Conservation (phyloP, 2,113 vertebrate species). For the Peromyscus maniculatus region DNA sequence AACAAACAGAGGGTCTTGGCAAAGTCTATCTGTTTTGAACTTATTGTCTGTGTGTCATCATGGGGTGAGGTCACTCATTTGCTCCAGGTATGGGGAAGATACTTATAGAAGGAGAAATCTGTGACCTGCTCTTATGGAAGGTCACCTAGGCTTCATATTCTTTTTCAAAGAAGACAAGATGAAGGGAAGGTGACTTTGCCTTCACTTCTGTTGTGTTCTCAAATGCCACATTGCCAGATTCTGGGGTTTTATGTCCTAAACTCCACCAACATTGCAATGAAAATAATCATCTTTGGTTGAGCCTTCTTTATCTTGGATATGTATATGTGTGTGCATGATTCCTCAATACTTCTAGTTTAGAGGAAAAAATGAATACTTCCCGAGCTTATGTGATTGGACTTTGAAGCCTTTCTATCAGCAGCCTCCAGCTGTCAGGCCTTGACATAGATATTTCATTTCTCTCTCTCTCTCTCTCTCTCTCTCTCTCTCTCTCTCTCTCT, state of each 20-base stretch:
- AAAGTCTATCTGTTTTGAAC: too few relatives aligned
- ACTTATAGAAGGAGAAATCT: neutral
- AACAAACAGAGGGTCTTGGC: accelerated
- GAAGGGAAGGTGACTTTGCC: neutral
- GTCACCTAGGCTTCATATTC: neutral
- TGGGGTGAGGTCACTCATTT: neutral
- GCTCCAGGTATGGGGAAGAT: neutral
- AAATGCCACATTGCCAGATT: neutral
- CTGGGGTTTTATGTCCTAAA: neutral
- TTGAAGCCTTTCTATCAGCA: neutral
- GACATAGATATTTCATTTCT: neutral
- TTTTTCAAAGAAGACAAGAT: neutral
- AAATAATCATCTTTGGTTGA: neutral
- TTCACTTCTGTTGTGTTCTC: neutral
- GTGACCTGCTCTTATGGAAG: neutral
- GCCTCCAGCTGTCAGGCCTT: neutral
- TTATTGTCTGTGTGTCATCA: neutral
- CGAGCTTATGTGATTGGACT: neutral
- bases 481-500: neutral
- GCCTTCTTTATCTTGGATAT: neutral
- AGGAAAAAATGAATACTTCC: neutral
- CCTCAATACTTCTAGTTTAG: neutral
- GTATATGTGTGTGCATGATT: accelerated
- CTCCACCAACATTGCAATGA: neutral
- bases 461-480: neutral